These are phyloP conservation scores for Cossypha dichroa DNA, from an alignment of 2,797 vertebrate species.

Conservation along the genomic window DNA sequence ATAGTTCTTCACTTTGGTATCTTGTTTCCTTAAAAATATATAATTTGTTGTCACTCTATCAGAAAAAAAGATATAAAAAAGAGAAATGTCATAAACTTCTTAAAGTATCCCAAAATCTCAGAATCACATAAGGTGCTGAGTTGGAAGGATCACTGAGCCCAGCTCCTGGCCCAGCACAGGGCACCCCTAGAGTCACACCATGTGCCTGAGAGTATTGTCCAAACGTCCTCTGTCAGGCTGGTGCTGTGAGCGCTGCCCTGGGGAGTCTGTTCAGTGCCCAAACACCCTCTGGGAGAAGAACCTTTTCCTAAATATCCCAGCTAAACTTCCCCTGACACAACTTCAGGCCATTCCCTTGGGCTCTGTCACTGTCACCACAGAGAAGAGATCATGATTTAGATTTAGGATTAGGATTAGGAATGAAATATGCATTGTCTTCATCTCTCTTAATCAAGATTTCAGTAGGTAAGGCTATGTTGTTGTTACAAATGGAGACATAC, in stretches of 20 bases:
- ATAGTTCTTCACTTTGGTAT: background rate
- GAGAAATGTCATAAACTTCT: background rate
- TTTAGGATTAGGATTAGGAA: background rate
- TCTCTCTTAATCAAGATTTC: background rate
- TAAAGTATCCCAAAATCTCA: background rate
- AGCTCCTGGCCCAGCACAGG: background rate
- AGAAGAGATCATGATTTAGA: background rate
- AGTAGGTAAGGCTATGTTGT: background rate
- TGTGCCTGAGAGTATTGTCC: background rate
- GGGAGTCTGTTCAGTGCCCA: background rate
- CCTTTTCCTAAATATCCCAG: background rate
- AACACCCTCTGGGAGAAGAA: accelerated
- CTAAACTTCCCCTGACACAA: background rate
- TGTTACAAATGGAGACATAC: background rate
- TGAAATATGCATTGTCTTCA: background rate
- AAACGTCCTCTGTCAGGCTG: too few species aligned
- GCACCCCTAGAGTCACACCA: background rate
- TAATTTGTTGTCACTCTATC: slow-evolving; percentile 55
- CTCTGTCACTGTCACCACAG: background rate
- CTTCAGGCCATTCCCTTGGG: background rate
- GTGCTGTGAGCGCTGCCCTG: too few species aligned
- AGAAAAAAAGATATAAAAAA: background rate
- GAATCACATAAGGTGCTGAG: background rate
- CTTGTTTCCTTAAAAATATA: background rate
- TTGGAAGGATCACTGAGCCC: background rate